phyloP scores from a whole-genome alignment of 30 jellyfish, hydroid and myxozoan species.

The Turritopsis dohrnii region DNA sequence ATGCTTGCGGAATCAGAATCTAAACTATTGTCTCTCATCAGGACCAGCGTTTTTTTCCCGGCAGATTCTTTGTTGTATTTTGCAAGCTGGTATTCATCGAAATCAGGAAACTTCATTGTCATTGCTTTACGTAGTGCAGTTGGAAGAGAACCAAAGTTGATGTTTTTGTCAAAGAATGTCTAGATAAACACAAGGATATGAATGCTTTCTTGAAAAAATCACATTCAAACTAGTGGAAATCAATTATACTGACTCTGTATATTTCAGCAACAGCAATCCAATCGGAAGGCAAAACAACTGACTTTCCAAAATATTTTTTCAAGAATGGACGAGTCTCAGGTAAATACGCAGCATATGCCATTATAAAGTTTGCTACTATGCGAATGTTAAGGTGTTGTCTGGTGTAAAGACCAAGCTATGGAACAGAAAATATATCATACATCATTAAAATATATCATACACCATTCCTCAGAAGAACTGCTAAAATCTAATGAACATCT shows the following conservation, averaged over 20 bases:
- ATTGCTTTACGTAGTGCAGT: slow-evolving; percentile 76
- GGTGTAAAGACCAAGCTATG: slow-evolving; percentile 63
- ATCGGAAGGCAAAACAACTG: slow-evolving; percentile 72
- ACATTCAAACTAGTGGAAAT: too few relatives aligned
- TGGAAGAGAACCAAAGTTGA: slow-evolving; percentile 83
- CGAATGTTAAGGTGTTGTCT: slow-evolving; percentile 66
- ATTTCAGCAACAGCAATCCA: slow-evolving; percentile 91
- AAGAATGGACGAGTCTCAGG: slow-evolving; percentile 61
- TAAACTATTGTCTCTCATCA: neutral
- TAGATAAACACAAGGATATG: slow-evolving; percentile 10
- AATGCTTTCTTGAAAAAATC: too few relatives aligned
- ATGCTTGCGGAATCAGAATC: neutral
- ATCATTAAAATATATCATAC: too few relatives aligned
- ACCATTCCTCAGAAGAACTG: too few relatives aligned
- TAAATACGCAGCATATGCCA: slow-evolving; percentile 65
- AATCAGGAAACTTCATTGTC: slow-evolving; percentile 64
- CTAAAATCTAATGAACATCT: too few relatives aligned
- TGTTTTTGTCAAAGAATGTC: slow-evolving; percentile 54
- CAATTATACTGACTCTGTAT: slow-evolving; percentile 49
- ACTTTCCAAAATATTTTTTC: slow-evolving; percentile 47
- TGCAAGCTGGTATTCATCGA: slow-evolving; percentile 89
- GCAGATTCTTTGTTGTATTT: slow-evolving; percentile 75
- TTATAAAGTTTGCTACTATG: slow-evolving; percentile 49
- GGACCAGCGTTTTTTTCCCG: neutral
- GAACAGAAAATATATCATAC: too few relatives aligned